Evolutionary conservation across 1,140 invertebrate genomes (phyloP), one percentile per base, ranked within the genome.

Genomic region (Temnothorax nylanderi): DNA sequence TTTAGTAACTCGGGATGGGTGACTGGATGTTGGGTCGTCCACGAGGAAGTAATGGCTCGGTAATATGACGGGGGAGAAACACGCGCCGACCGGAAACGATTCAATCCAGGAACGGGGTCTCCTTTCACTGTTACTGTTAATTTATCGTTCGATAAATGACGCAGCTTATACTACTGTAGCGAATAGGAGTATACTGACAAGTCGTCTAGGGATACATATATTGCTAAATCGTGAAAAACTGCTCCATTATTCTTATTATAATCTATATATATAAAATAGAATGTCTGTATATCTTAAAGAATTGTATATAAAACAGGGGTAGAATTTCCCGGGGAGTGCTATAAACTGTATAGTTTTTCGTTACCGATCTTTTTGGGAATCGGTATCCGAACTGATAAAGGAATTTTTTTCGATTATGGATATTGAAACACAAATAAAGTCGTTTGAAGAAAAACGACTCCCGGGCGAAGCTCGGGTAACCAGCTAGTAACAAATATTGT

Each of bases 91-190:
- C 90, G 90, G 90, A 91, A 91, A 91, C 90, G 86, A 91, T 91
- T 91, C 90, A 91, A 91, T 91, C 84, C 86, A 81, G 82, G 75
- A 88, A 87, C 86, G 62, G 58, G 80, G 75, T 85, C 85, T 84
- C 72, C 77, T 85, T 60, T 75, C 65, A 81, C 84, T 81, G 37
- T 89, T 89, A 88, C 64, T 80, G 69, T 88, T 95, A 94, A 95
- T 95, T 94, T 95, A 94, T 94, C 85, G 93, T 93, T 86, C 72
- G 88, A 87, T 89, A 89, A 91, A 91, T 94, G 94, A 93, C 93
- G 90, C 88, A 92, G 90, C 91, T 93, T 80, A 77, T 72, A 77
- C 56, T 72, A 77, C 56, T 72, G 49, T 58, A 69, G 62, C 11
- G n/a, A 76, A 47, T 44, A 44, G 7, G 6, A 87, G 65, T 34